Base-by-base conservation (phyloP, 2,888 invertebrate species). In the Mechanitis mazaeus region DNA sequence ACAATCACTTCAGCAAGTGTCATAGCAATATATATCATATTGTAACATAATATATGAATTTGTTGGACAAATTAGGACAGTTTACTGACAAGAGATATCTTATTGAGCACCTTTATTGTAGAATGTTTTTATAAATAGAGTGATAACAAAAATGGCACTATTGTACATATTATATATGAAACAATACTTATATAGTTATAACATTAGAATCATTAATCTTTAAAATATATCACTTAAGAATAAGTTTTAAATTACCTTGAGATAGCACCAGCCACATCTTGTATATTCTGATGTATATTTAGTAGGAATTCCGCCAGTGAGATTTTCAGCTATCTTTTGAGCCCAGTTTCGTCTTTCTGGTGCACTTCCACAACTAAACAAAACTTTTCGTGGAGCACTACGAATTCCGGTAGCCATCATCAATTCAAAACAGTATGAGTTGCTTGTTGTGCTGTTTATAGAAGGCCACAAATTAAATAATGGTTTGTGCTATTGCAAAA, bases 231-330 rank as follows among this genome's bases (percentile, higher is more conserved):
- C 7, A 42, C 6, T 42, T 9, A 9, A 42, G 3, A 9, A 9
- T 42, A 3, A 42, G 42, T 42, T 54, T 56, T 33, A 61, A 47
- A 57, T 58, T 66, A 93, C 93, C 92, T 93, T 94, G 66, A 96
- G 84, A 77, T 94, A 96, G 70, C 95, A 94, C 95, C 96, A 96
- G 33, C 96, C 96, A 69, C 94, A 93, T 74, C 95, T 87, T 20
- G 93, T 94, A 72, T 93, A 94, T 75, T 95, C 94, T 1, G 94
- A 90, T 0, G 94, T 93, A 64, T 94, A 92, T 72, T 93, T 93
- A 0, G 92, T 82, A 1, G 94, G 93, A 62, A 89, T 88, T 11
- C 91, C 90, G 38, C 91, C 88, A 0, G 94, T 95, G 31, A 95
- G 81, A 71, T 94, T 93, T 78, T 96, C 95, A 1, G 95, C 91